These are phyloP conservation scores for Hippopotamus amphibius DNA, from an alignment of 2,113 vertebrate genomes.

Conservation along the genomic window DNA sequence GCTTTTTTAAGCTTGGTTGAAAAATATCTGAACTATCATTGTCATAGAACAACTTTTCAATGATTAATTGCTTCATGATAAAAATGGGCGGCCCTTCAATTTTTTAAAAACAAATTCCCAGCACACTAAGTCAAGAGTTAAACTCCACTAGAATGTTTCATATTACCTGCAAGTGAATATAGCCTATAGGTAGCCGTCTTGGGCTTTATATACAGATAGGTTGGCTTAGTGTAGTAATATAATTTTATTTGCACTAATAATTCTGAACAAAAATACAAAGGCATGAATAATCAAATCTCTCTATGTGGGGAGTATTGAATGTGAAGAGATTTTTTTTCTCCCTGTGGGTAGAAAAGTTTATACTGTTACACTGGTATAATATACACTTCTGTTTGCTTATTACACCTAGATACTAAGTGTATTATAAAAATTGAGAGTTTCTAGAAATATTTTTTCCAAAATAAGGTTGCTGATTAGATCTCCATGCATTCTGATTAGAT, in stretches of 20 bases:
- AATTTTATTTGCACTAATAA: constrained; percentile 55
- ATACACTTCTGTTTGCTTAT: constrained; percentile 25
- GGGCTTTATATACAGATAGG: neutral
- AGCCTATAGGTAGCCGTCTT: neutral
- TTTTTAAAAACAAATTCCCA: neutral
- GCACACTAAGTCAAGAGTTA: neutral
- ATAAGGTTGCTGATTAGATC: constrained; percentile 1
- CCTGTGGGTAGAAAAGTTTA: neutral
- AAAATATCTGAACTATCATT: neutral
- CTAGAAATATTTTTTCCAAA: neutral
- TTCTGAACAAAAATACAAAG: constrained; percentile 41
- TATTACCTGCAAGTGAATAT: neutral
- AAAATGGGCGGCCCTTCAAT: neutral
- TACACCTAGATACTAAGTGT: neutral
- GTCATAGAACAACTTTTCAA: neutral
- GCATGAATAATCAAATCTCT: constrained; percentile 26
- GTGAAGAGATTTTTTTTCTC: neutral
- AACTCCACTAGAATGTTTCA: neutral
- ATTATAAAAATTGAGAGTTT: constrained; percentile 1
- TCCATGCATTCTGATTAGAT: neutral
- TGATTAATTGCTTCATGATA: neutral
- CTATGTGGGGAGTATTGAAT: neutral
- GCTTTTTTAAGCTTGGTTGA: neutral
- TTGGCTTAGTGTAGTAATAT: neutral
- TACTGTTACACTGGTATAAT: neutral